A percentile compares a stretch with the other conserved stretches of the same genome.
These are phyloP conservation scores for western clawed frog (Xenopus tropicalis) DNA, from an alignment of 2,113 vertebrate genomes.

Conservation along the genomic window UCB_Xtro_10.0 CM004447.2:12242001-12242500, in stretches of 20 bases:
- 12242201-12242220: too few species aligned
- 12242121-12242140: too few species aligned
- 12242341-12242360: conserved; percentile 35
- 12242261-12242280: conserved; percentile 33
- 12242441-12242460: conserved; percentile 9
- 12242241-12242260: conserved; percentile 39
- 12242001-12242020: too few species aligned
- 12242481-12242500: not conserved
- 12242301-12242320: conserved; percentile 12
- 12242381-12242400: conserved; percentile 6
- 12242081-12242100: too few species aligned
- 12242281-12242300: conserved; percentile 35
- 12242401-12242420: conserved; percentile 9
- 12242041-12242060: too few species aligned
- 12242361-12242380: conserved; percentile 35
- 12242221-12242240: too few species aligned
- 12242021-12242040: too few species aligned
- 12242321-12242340: conserved; percentile 13
- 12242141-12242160: too few species aligned
- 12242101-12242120: too few species aligned
- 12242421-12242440: conserved; percentile 8
- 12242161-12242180: too few species aligned
- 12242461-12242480: not conserved
- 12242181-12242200: too few species aligned
- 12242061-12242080: too few species aligned